Evolutionary conservation across 2,888 invertebrate species (phyloP), one percentile per base, ranked within the genome.

Genomic region (Mesopsocus fuscifrons): DNA sequence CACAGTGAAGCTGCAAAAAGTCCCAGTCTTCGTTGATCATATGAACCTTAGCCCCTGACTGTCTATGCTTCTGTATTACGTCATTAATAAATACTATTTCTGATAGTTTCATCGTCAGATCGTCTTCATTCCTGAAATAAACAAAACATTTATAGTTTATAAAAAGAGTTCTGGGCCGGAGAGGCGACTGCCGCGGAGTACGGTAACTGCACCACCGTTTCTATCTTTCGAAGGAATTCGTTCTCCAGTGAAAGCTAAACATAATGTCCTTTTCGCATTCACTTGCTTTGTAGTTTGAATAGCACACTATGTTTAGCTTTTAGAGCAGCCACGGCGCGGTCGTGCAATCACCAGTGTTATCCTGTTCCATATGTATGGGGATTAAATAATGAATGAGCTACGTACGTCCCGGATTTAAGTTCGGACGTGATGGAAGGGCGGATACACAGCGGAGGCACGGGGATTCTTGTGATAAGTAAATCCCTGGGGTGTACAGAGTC

Each of bases 11-110:
- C 64, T 98, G 94, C 44, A 92, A 67, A 59, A 85, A 92, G 59
- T 98, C 97, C 97, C 97, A 98, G 58, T 88, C 81, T 57, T 91
- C 91, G 59, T 85, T 83, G 50, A 91, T 83, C 65, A 85, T 77
- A 59, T 85, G 84, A 49, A 82, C 76, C 64, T 87, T 88, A 9
- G 85, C 87, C n/a, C 87, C 92, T 51, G 79, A 79, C 44, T 76
- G 72, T 55, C 82, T 74, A 58, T 92, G 85, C 41, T 85, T 87
- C 47, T 77, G 71, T 43, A 98, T 87, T 30, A 87, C 83, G 63
- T 92, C 87, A 60, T 97, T 97, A 44, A 95, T 81, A 44, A 95
- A 73, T 41, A 95, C 72, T 48, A 98, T 95, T 65, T 95, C 94
- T 0, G 88, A 84, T 52, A 97, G 74, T 60, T 94, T 94, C 84